Evolutionary conservation across 2,113 vertebrate genomes (phyloP).

Genomic region (Bungarus multicinctus): DNA sequence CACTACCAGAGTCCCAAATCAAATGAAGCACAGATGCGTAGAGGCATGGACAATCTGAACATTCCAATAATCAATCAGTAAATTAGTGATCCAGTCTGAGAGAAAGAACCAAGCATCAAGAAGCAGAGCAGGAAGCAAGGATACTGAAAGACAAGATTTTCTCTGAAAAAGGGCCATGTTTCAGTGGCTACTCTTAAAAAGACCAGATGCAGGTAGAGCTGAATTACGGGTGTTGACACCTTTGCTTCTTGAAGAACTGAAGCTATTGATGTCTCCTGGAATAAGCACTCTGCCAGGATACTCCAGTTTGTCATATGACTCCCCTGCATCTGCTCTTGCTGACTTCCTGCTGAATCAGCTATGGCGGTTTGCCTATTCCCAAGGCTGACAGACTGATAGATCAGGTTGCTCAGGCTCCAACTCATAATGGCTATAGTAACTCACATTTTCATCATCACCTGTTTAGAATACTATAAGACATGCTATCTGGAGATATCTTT

Average conservation of each 20-base stretch:
- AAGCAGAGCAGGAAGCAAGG: background rate
- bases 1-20: background rate
- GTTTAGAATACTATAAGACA: background rate
- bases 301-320: background rate
- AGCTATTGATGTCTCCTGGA: background rate
- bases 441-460: background rate
- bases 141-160: background rate
- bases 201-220: background rate
- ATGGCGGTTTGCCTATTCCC: background rate
- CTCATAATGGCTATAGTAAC: background rate
- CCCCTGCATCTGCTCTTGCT: background rate
- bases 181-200: background rate
- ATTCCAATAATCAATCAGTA: background rate
- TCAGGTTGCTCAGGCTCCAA: background rate
- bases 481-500: background rate
- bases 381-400: background rate
- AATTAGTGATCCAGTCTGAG: background rate
- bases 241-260: background rate
- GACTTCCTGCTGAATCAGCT: background rate
- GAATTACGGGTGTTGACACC: background rate
- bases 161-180: background rate
- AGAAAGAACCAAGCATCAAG: background rate
- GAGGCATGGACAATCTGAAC: background rate
- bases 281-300: background rate
- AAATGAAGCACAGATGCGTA: background rate